Conservation (phyloP, 2,113 vertebrate genomes). For the Morone chrysops region DNA sequence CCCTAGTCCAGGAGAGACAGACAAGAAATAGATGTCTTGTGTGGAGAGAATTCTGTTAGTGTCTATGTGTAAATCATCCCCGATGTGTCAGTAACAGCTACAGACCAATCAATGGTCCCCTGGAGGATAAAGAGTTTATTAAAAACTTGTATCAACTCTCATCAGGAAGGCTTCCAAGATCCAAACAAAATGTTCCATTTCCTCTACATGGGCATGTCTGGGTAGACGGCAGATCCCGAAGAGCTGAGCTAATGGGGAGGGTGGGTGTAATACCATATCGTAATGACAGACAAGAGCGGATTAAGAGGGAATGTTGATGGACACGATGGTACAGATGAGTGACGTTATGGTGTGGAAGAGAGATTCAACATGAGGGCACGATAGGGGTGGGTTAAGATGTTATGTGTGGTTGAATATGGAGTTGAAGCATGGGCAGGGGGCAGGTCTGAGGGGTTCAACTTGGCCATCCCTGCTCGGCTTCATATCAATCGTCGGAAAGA, state of each 20-base stretch:
- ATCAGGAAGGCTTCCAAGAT: constrained; percentile 32
- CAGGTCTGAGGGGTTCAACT: background rate
- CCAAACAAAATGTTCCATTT: constrained; percentile 48
- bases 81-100: background rate
- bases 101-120: constrained; percentile 7
- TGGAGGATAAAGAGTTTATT: constrained; percentile 46
- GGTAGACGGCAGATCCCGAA: constrained; percentile 32
- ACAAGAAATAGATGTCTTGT: background rate
- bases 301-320: constrained; percentile 73
- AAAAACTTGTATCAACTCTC: constrained; percentile 32
- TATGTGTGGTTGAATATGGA: constrained; percentile 34
- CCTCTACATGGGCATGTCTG: constrained; percentile 68
- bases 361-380: constrained; percentile 2
- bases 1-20: background rate
- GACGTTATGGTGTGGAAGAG: constrained; percentile 27
- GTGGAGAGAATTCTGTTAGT: background rate
- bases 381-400: constrained; percentile 24
- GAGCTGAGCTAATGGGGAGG: constrained; percentile 50
- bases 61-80: constrained; percentile 1
- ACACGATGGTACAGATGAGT: constrained; percentile 63
- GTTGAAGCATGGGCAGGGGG: background rate
- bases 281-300: constrained; percentile 74
- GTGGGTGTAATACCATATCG: constrained; percentile 63
- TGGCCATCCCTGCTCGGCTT: background rate
- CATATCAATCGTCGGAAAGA: constrained; percentile 25